Conservation (phyloP, 2,113 vertebrate species). For the Epinephelus cyanopodus region DNA sequence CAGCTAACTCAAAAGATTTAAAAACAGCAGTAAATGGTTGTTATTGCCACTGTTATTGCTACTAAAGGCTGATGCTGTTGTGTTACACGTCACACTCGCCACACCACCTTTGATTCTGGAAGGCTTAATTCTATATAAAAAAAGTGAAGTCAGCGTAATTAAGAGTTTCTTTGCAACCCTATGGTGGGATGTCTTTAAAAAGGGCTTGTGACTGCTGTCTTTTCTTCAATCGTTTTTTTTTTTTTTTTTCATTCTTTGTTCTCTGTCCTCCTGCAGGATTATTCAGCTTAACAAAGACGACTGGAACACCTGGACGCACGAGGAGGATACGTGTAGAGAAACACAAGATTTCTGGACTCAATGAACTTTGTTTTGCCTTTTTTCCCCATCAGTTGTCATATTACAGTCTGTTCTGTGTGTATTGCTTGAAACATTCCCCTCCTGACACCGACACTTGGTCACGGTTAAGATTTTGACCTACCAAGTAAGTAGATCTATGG, state of each 20-base stretch:
- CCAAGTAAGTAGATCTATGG: constrained; percentile 30
- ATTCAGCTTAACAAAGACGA: constrained; percentile 73
- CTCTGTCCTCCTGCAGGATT: constrained; percentile 74
- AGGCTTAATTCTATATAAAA: no score
- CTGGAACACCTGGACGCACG: constrained; percentile 34
- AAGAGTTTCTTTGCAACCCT: no score
- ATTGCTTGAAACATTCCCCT: constrained; percentile 68
- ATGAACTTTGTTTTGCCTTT: constrained; percentile 43
- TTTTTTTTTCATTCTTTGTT: neutral
- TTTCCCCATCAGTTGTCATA: constrained; percentile 31
- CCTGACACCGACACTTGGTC: constrained; percentile 9
- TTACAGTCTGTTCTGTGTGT: constrained; percentile 67
- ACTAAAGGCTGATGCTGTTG: no score
- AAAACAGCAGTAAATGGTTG: no score
- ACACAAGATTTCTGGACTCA: constrained; percentile 52
- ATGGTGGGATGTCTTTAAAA: no score
- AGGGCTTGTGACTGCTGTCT: neutral
- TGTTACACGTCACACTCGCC: no score
- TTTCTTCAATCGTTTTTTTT: neutral
- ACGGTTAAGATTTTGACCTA: constrained; percentile 31
- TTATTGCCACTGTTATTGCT: no score
- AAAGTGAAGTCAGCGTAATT: no score
- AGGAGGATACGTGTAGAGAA: constrained; percentile 36
- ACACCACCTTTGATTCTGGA: no score
- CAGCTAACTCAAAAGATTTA: no score